These are phyloP conservation scores for Umimayanthus chanpuru DNA, from an alignment of 92 coral and sea anemone species.

Conservation along the genomic window DNA sequence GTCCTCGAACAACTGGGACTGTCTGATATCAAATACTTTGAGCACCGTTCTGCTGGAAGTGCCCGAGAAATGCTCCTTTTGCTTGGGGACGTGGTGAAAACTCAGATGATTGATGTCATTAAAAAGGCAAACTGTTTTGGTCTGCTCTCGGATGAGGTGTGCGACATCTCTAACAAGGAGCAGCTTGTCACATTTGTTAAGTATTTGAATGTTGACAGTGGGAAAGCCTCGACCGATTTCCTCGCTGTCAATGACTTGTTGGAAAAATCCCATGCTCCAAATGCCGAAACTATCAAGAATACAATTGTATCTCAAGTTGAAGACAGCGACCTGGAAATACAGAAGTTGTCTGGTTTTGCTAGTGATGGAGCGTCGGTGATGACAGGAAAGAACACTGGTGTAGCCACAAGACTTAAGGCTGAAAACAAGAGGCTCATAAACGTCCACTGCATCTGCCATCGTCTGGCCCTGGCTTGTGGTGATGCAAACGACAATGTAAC, in stretches of 20 bases:
- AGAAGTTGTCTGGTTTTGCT: not conserved
- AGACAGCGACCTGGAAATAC: not conserved
- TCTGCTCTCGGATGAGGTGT: slow-evolving; percentile 65
- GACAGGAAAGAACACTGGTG: not conserved
- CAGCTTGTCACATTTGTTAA: slow-evolving; percentile 65
- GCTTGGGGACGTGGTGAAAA: slow-evolving; percentile 52
- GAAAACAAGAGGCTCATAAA: not conserved
- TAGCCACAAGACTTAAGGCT: not conserved
- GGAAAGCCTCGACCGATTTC: too few species aligned
- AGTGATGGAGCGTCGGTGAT: not conserved
- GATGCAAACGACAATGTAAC: not conserved
- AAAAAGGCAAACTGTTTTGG: slow-evolving; percentile 60
- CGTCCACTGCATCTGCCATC: not conserved
- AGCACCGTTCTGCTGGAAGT: slow-evolving; percentile 66
- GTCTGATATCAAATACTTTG: slow-evolving; percentile 58
- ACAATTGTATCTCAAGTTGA: not conserved
- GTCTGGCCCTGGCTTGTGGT: not conserved
- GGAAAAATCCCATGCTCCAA: too few species aligned
- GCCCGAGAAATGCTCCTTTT: slow-evolving; percentile 68
- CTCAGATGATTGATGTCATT: slow-evolving; percentile 27
- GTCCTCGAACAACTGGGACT: slow-evolving; percentile 17
- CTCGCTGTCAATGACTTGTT: too few species aligned
- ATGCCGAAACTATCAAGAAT: too few species aligned
- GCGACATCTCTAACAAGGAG: slow-evolving; percentile 63
- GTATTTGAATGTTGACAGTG: slow-evolving; percentile 18